A percentile compares a stretch with the other conserved stretches of the same genome.
phyloP scores from a whole-genome alignment of 2,797 vertebrate species.

The Lerista edwardsae region DNA sequence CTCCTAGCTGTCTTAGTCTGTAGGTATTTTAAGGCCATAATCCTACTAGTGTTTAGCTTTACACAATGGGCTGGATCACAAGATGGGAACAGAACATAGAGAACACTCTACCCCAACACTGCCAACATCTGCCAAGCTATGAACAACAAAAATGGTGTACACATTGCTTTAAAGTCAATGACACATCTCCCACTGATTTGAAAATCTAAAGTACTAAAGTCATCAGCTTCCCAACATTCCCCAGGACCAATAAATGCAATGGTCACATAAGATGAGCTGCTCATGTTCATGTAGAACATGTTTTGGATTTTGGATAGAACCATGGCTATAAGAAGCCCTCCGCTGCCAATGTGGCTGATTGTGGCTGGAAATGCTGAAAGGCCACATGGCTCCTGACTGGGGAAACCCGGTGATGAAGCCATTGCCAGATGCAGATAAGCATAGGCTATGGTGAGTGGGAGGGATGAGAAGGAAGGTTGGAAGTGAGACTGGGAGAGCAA shows the following conservation, averaged over 20 bases:
- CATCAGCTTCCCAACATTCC: background rate
- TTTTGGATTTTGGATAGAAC: too few relatives aligned
- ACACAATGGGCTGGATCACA: background rate
- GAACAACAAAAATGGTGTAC: background rate
- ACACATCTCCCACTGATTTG: background rate
- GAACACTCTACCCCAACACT: too few relatives aligned
- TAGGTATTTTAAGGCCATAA: slow-evolving; percentile 13
- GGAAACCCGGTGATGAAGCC: too few relatives aligned
- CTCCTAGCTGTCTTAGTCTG: background rate
- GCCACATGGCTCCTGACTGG: too few relatives aligned
- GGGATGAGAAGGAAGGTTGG: too few relatives aligned
- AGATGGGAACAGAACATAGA: background rate
- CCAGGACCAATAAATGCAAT: background rate
- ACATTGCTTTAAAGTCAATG: background rate
- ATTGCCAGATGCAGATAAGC: too few relatives aligned
- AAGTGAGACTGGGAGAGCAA: too few relatives aligned
- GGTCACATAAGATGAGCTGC: background rate
- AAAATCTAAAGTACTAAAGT: background rate
- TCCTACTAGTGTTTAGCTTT: slow-evolving; percentile 15
- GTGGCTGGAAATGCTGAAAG: too few relatives aligned
- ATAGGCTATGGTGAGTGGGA: too few relatives aligned
- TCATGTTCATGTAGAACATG: too few relatives aligned
- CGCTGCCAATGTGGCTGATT: too few relatives aligned
- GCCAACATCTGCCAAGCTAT: background rate
- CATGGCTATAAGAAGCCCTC: too few relatives aligned